These are phyloP conservation scores for Bursaphelenchus mucronatus DNA, from an alignment of 1,140 invertebrate species.

Conservation along the genomic window DNA sequence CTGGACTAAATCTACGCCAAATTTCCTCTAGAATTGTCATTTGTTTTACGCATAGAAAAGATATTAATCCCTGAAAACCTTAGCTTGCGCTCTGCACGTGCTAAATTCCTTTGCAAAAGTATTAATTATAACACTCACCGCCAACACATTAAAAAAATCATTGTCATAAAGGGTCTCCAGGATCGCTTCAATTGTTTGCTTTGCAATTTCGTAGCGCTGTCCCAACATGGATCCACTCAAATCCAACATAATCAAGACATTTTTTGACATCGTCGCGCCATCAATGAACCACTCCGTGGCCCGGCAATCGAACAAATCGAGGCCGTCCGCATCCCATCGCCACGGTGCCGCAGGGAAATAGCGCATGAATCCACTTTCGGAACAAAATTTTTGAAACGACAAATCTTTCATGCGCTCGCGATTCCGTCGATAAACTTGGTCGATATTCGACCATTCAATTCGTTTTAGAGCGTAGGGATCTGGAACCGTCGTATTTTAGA, in stretches of 20 bases:
- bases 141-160: slow-evolving; percentile 89
- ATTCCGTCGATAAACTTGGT: slow-evolving; percentile 57
- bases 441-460: slow-evolving; percentile 59
- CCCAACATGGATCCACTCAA: slow-evolving; percentile 95
- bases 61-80: no score
- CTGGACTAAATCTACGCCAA: slow-evolving; percentile 58
- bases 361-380: slow-evolving; percentile 59
- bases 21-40: no score
- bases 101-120: no score
- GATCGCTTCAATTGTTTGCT: slow-evolving; percentile 78
- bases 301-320: slow-evolving; percentile 60
- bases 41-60: no score
- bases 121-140: slow-evolving; percentile 61
- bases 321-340: slow-evolving; percentile 50
- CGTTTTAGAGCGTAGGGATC: slow-evolving; percentile 52
- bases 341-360: slow-evolving; percentile 58
- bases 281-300: slow-evolving; percentile 72
- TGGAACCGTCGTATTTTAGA: slow-evolving; percentile 29
- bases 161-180: slow-evolving; percentile 94
- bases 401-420: slow-evolving; percentile 55
- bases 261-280: slow-evolving; percentile 92
- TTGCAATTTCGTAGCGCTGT: slow-evolving; percentile 81
- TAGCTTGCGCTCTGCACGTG: no score
- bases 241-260: slow-evolving; percentile 90
- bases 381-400: slow-evolving; percentile 60